Evolutionary conservation across 2,797 vertebrate species (phyloP), one percentile per base, ranked within the genome.

Genomic region (Cryptoprocta ferox): DNA sequence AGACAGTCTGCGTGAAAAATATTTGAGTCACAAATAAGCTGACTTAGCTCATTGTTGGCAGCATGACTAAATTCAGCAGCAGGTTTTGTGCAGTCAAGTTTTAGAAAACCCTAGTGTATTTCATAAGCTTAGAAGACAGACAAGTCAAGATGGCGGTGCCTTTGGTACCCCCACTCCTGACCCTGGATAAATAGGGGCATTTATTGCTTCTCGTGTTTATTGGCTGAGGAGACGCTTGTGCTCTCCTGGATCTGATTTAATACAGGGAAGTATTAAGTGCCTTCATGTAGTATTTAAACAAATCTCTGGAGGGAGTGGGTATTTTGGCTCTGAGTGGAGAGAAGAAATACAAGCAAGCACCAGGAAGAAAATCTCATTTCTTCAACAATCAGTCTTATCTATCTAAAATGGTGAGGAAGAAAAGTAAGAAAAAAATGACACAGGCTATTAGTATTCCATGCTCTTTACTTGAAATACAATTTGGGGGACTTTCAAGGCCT

Each of bases 351-450:
- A 63, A 96, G 2, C 0, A 8, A 93, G 63, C 1, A 2, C 7
- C 26, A 42, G 81, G 68, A 91, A 94, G 81, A 79, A 81, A 73
- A 92, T 59, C 79, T 86, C 21, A 32, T 94, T 96, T 93, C 91
- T 96, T 95, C 70, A 78, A 76, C 35, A n/a, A 56, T 79, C 82
- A 45, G n/a, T 75, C 61, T 89, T 59, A 73, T 79, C 35, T 85
- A n/a, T 94, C 79, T 90, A 76, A 92, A 97, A 65, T 11, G 37
- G 8, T 30, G 39, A 78, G 73, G 2, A 4, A 28, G 39, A 12
- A 71, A 45, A 90, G 16, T 53, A 21, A 75, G 15, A 63, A 79
- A 73, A n/a, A 91, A 80, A 86, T 89, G 24, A 45, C 42, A 82
- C 21, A 70, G 68, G n/a, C 79, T 89, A 89, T 71, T 92, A 84